Conservation (phyloP, 2,113 vertebrate species). For the Sinocyclocheilus maitianheensis region DNA sequence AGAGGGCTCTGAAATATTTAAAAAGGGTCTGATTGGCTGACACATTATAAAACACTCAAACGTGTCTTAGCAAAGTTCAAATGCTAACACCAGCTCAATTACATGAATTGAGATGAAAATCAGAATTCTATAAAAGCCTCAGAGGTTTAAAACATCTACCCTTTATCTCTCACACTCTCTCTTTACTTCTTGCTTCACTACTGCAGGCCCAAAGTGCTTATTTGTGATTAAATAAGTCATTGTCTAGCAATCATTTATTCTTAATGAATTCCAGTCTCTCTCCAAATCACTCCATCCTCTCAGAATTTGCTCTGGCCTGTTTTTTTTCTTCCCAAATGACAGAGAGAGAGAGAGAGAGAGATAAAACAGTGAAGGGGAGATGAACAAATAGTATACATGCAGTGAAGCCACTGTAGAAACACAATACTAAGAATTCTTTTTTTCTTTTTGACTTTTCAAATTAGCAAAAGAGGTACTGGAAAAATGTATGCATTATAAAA, state of each 20-base stretch:
- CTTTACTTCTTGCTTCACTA: conserved; percentile 68
- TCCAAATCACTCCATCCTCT: conserved; percentile 63
- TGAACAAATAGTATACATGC: conserved; percentile 37
- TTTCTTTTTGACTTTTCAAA: neutral
- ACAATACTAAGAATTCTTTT: neutral
- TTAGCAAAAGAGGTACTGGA: neutral
- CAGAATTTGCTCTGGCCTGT: conserved; percentile 59
- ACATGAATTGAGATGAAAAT: neutral
- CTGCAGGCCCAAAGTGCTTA: conserved; percentile 72
- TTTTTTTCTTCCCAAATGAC: conserved; percentile 56
- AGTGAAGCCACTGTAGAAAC: conserved; percentile 37
- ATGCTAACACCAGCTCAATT: neutral
- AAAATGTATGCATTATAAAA: neutral
- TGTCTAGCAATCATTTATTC: conserved; percentile 78
- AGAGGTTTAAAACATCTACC: neutral
- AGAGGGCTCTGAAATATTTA: conserved; percentile 34
- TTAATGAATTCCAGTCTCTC: conserved; percentile 78
- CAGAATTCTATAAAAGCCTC: conserved; percentile 17
- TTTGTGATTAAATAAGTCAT: conserved; percentile 80
- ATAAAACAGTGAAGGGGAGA: conserved; percentile 21
- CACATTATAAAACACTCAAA: conserved; percentile 5
- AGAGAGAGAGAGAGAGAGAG: conserved; percentile 27
- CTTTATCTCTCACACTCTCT: neutral
- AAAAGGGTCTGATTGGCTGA: conserved; percentile 35
- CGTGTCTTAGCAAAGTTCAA: conserved; percentile 6